phyloP scores from a whole-genome alignment of 2,797 vertebrate species.

The Prunella strophiata region DNA sequence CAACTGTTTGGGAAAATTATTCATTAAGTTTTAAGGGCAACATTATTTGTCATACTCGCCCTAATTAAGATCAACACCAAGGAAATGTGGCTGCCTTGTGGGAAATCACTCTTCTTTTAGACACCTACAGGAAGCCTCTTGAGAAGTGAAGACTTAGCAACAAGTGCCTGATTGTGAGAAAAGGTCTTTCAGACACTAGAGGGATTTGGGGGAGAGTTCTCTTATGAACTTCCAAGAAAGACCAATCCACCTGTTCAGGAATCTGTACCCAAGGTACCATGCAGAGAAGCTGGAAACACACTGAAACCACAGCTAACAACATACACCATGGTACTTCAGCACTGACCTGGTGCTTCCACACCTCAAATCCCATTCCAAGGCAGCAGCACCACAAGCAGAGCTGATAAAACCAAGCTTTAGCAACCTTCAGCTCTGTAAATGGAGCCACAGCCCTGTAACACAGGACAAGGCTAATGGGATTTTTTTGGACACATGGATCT shows the following conservation, averaged over 20 bases:
- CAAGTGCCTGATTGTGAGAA: not conserved
- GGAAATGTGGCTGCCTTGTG: not conserved
- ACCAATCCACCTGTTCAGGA: not conserved
- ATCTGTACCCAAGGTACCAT: not conserved
- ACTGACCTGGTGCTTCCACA: not conserved
- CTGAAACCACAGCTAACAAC: not conserved
- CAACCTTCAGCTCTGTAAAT: not conserved
- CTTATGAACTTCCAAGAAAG: not conserved
- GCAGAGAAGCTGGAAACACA: not conserved
- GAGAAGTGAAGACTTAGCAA: not conserved
- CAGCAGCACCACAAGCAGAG: not conserved
- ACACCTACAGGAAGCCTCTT: not conserved
- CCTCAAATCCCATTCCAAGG: not conserved
- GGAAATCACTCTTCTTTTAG: not conserved
- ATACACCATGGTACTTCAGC: rapidly evolving
- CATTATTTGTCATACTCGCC: not conserved
- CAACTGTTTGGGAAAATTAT: not conserved
- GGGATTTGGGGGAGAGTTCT: rapidly evolving
- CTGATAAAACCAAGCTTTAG: not conserved
- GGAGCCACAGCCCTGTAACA: not conserved
- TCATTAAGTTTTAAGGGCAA: slow-evolving; percentile 15
- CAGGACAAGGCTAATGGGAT: not conserved
- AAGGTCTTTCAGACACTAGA: not conserved
- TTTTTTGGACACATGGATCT: not conserved
- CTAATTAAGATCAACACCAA: not conserved